Conservation (phyloP, 2,113 vertebrate species). For the Dissostichus mawsoni region DNA sequence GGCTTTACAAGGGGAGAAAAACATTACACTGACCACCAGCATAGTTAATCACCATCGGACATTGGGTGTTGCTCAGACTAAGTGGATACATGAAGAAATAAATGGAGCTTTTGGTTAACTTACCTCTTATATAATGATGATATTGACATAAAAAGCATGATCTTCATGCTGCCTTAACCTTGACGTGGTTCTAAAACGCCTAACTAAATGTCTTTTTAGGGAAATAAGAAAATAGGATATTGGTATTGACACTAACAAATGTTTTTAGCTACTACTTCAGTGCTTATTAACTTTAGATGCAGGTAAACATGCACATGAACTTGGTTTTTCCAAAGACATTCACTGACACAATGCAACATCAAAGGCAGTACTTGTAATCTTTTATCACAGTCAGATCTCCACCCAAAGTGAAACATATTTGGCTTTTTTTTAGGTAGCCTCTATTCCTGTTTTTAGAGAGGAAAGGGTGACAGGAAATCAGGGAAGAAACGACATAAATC, state of each 20-base stretch:
- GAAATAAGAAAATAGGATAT: neutral
- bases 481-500: no score
- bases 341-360: neutral
- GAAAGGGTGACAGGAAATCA: no score
- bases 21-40: constrained; percentile 67
- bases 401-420: neutral
- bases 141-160: neutral
- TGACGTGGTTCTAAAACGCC: neutral
- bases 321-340: neutral
- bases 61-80: constrained; percentile 21
- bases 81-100: constrained; percentile 7
- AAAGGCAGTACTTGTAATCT: neutral
- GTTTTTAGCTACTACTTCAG: neutral
- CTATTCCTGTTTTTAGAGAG: neutral
- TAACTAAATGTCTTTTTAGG: neutral
- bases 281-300: neutral
- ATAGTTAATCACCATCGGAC: constrained; percentile 61
- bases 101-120: neutral
- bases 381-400: neutral
- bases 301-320: neutral
- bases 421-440: neutral
- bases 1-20: constrained; percentile 74
- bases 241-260: no score
- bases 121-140: neutral
- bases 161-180: neutral